phyloP scores from a whole-genome alignment of 2,113 vertebrate genomes.

The Pomatorhinus ruficollis region DNA sequence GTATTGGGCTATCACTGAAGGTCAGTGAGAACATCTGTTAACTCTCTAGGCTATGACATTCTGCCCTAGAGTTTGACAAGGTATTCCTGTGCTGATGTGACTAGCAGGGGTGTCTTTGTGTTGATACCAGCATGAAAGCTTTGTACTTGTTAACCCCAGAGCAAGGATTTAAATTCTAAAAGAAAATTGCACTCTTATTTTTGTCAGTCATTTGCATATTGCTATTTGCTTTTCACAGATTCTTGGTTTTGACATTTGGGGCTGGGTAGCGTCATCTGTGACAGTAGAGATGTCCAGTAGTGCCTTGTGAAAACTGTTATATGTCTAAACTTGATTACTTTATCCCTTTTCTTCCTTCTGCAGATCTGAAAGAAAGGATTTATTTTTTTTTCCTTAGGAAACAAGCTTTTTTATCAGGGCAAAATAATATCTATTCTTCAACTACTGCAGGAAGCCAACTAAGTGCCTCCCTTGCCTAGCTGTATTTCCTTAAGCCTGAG shows the following conservation, averaged over 20 bases:
- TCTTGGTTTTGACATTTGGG: not conserved
- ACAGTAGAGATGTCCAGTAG: not conserved
- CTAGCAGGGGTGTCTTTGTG: not conserved
- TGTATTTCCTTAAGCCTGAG: not conserved
- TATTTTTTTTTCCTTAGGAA: not conserved
- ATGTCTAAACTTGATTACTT: not conserved
- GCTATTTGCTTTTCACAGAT: not conserved
- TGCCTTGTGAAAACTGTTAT: not conserved
- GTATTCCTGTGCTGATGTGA: not conserved
- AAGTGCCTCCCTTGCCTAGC: not conserved
- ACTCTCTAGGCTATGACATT: not conserved
- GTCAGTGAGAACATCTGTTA: not conserved
- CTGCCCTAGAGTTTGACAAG: not conserved
- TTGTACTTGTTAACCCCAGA: not conserved
- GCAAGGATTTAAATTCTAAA: not conserved
- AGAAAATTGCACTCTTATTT: not conserved
- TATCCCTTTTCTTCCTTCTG: not conserved
- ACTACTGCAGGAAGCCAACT: not conserved
- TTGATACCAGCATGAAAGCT: not conserved
- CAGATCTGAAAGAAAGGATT: not conserved
- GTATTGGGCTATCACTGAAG: not conserved
- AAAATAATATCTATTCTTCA: not conserved
- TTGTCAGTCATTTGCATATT: not conserved
- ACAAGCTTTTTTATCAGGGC: not conserved
- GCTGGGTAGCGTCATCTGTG: not conserved